Evolutionary conservation across 2,888 invertebrate genomes (phyloP), one percentile per base, ranked within the genome.

Genomic region (Ferdinandea cuprea): DNA sequence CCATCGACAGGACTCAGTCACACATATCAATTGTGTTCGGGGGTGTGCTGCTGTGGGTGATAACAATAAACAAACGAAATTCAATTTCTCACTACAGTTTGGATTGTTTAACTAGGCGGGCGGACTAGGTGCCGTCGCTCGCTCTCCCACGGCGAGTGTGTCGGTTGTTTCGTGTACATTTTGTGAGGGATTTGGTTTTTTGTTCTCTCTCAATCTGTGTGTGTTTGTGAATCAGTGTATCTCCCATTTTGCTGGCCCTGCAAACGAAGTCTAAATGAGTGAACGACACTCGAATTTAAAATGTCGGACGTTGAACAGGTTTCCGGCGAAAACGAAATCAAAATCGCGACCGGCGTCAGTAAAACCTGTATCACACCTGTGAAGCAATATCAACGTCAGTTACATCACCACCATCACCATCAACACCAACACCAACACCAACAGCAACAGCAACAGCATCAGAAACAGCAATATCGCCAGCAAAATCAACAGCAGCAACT

Each of bases 241-340:
- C n/a, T n/a, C 28, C 13, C 7, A 65, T 71, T 76, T 81, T 81
- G 76, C 76, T 81, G 76, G 71, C 56, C 37, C 21, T 73, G 83
- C 78, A 78, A 83, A 83, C 78, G 72, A 79, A 85, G 85, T 74
- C 85, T 86, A 86, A 86, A 86, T 86, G 86, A 80, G 81, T 86
- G 84, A 83, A 84, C 85, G 77, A 66, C 85, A 87, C 85, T 86
- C 87, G 86, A 86, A 86, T 87, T 86, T 87, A 88, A 89, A 89
- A 91, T 91, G 91, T 90, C 90, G 89, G 90, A 91, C 90, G 90
- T 89, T 89, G 91, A 91, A 88, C 89, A 90, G 87, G 88, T 89
- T 86, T 88, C 88, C 86, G 87, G 88, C 87, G 87, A 88, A 86
- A 86, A 87, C 69, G 85, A 86, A 76, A 86, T 86, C 85, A 85